Conservation (phyloP, 2,888 invertebrate genomes). For the Blomia tropicalis region DNA sequence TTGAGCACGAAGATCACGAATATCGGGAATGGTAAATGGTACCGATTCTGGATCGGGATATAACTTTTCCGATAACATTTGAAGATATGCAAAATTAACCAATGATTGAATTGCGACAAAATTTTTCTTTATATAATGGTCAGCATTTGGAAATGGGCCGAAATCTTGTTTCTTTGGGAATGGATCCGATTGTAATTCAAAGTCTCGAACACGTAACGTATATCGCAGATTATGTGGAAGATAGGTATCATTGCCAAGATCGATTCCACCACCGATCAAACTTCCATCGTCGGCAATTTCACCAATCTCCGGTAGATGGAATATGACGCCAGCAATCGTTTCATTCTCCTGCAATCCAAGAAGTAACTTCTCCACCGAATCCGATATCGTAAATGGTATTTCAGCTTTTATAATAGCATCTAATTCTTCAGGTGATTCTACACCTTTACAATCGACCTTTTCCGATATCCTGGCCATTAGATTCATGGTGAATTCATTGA, state of each 20-base stretch:
- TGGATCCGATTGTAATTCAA: constrained; percentile 15
- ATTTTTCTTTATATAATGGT: constrained; percentile 20
- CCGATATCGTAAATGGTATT: constrained; percentile 22
- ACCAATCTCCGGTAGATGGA: constrained; percentile 16
- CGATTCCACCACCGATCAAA: background rate
- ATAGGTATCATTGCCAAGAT: constrained; percentile 20
- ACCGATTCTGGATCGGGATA: constrained; percentile 13
- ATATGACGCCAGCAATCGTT: constrained; percentile 22
- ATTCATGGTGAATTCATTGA: constrained; percentile 21
- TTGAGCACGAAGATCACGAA: constrained; percentile 19
- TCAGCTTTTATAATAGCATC: constrained; percentile 20
- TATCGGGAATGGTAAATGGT: constrained; percentile 17
- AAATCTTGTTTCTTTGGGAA: constrained; percentile 24
- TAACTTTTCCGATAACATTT: constrained; percentile 20
- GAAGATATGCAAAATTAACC: constrained; percentile 21
- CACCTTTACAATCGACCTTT: constrained; percentile 16
- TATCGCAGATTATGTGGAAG: constrained; percentile 20
- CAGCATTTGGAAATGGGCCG: constrained; percentile 25
- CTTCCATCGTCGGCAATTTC: background rate
- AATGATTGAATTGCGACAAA: constrained; percentile 24
- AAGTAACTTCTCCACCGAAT: constrained; percentile 23
- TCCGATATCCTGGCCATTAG: constrained; percentile 17
- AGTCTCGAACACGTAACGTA: constrained; percentile 19
- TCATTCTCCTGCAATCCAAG: constrained; percentile 23
- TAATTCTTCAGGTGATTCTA: constrained; percentile 17